Evolutionary conservation across 2,888 invertebrate genomes (phyloP), one percentile per base, ranked within the genome.

Genomic region (Ophion obscuratus): DNA sequence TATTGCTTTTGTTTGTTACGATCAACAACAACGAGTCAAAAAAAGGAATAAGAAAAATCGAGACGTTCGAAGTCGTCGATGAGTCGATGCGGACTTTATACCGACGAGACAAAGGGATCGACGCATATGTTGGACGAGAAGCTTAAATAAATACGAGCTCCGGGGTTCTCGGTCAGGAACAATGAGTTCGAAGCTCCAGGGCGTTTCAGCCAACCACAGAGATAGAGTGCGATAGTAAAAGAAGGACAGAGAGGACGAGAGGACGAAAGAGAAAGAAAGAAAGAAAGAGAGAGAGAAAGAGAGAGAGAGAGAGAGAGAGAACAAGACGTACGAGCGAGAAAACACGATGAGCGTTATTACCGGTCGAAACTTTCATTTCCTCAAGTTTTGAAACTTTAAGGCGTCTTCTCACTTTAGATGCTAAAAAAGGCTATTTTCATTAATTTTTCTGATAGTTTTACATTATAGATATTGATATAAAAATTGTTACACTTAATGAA

Each of bases 101-200:
- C 36, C 57, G 77, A 57, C 67, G 67, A 62, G 67, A 81, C 59
- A 36, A 68, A 75, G 20, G 47, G 74, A 40, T 81, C 66, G 84
- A 85, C 83, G 82, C 84, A 87, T 86, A 87, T 88, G 84, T 82
- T 80, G 85, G 85, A 83, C 73, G 78, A 61, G 83, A 68, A 77
- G 81, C 68, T 87, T 87, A 88, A 88, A 89, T 91, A 90, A 91
- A 91, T 90, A 90, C 87, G 89, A 90, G 75, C 86, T 88, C 85
- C 87, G 88, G 83, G 83, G 67, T 83, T 86, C 87, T 44, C 68
- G 57, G 74, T 73, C 14, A 62, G 67, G 67, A 89, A 89, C 89
- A 89, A 91, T 89, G 88, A 89, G 89, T 85, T 87, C 85, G 88
- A 89, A 89, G 91, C 91, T 81, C 66, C 79, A 57, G 66, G 91